Percentiles rank a stretch among this genome's conserved stretches.
phyloP scores from a whole-genome alignment of 1,140 invertebrate genomes.

The Tyrophagus putrescentiae region DNA sequence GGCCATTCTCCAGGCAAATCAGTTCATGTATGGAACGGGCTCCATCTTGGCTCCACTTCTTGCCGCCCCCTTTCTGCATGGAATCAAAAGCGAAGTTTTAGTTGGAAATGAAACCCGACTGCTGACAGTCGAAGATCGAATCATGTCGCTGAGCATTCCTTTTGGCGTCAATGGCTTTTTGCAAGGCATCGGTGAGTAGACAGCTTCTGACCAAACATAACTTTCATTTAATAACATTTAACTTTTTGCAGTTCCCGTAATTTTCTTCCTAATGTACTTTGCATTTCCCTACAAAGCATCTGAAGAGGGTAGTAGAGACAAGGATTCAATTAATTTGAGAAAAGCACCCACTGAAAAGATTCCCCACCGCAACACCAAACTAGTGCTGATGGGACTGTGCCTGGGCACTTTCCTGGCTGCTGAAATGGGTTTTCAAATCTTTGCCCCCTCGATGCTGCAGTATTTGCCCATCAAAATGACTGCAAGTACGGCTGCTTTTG shows the following conservation, averaged over 20 bases:
- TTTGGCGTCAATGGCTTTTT: neutral
- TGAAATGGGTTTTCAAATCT: neutral
- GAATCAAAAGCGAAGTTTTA: neutral
- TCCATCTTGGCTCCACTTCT: conserved; percentile 19
- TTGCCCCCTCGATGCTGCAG: conserved; percentile 1
- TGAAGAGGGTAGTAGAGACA: neutral
- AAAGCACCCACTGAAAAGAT: neutral
- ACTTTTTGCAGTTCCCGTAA: neutral
- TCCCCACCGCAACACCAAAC: neutral
- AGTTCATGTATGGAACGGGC: conserved; percentile 20
- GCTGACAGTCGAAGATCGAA: neutral
- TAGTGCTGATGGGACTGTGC: neutral
- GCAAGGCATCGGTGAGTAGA: neutral
- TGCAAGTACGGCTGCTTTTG: neutral
- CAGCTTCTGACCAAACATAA: too few relatives aligned
- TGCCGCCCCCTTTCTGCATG: conserved; percentile 17
- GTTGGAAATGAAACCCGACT: neutral
- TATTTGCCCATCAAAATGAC: neutral
- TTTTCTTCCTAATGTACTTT: neutral
- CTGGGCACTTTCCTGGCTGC: neutral
- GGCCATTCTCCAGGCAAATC: conserved; percentile 14
- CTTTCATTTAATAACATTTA: too few relatives aligned
- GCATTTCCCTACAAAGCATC: neutral
- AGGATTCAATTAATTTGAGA: neutral
- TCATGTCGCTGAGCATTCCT: neutral